Evolutionary conservation across 2,797 vertebrate genomes (phyloP).

Genomic region (Microchirus variegatus): DNA sequence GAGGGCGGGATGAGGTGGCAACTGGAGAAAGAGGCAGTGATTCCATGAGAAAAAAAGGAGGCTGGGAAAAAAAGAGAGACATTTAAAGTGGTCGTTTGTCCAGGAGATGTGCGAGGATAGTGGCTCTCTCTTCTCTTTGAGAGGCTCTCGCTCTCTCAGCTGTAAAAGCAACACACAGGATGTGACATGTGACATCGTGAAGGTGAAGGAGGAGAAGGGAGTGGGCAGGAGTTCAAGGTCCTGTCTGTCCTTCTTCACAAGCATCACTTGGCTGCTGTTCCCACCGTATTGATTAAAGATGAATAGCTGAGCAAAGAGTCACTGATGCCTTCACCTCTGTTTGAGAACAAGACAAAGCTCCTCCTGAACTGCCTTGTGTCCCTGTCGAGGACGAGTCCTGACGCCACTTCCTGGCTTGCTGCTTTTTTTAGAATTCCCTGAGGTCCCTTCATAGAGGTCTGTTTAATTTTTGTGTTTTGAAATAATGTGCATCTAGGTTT

Average conservation of each 20-base stretch:
- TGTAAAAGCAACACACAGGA: slow-evolving; percentile 45
- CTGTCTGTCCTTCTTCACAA: slow-evolving; percentile 18
- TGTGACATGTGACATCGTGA: slow-evolving; percentile 50
- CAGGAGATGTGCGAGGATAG: slow-evolving; percentile 36
- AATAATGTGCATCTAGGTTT: too few species aligned
- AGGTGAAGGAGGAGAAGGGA: slow-evolving; percentile 18
- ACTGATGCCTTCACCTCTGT: slow-evolving; percentile 40
- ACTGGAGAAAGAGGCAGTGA: slow-evolving; percentile 18
- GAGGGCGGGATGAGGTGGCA: slow-evolving; percentile 13
- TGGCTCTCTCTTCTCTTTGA: slow-evolving; percentile 25
- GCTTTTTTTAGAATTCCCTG: not conserved
- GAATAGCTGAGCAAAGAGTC: slow-evolving; percentile 31
- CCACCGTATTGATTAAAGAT: slow-evolving; percentile 35
- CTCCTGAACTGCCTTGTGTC: slow-evolving; percentile 9
- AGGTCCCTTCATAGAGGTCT: too few species aligned
- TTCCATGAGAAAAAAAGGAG: slow-evolving; percentile 41
- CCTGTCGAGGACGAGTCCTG: slow-evolving; percentile 5
- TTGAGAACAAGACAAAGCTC: slow-evolving; percentile 18
- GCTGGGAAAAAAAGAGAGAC: slow-evolving; percentile 25
- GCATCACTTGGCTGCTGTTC: slow-evolving; percentile 28
- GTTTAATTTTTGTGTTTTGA: too few species aligned
- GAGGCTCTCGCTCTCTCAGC: slow-evolving; percentile 20
- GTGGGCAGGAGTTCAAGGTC: slow-evolving; percentile 29
- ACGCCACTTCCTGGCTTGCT: not conserved
- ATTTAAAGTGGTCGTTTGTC: slow-evolving; percentile 22